Evolutionary conservation across 2,113 vertebrate species (phyloP).

Genomic region (Pelodiscus sinensis): DNA sequence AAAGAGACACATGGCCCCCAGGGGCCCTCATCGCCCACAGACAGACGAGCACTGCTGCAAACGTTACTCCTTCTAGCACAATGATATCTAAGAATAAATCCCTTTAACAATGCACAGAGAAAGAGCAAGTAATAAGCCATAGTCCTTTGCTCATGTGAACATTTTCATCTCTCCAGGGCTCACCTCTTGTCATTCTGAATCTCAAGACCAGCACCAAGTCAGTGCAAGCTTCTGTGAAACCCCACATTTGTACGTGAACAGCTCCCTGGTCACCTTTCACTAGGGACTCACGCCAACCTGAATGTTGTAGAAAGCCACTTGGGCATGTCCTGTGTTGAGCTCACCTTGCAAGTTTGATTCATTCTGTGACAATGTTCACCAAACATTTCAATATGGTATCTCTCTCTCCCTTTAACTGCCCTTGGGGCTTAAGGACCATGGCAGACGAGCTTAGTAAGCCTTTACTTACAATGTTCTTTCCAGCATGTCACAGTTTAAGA

Average conservation of each 20-base stretch:
- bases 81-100: conserved; percentile 64
- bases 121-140: conserved; percentile 33
- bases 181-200: background rate
- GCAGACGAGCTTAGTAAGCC: background rate
- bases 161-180: background rate
- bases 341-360: background rate
- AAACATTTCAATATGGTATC: background rate
- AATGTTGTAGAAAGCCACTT: rapidly evolving
- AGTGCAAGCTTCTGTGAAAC: background rate
- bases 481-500: background rate
- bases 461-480: background rate
- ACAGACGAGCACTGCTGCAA: conserved; percentile 64
- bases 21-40: conserved; percentile 74
- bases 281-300: background rate
- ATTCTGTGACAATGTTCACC: background rate
- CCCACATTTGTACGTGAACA: background rate
- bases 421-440: background rate
- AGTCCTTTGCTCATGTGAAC: conserved; percentile 49
- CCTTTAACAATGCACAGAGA: conserved; percentile 57
- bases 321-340: background rate
- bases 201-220: conserved; percentile 13
- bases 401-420: background rate
- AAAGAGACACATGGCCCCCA: conserved; percentile 74
- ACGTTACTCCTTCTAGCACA: conserved; percentile 56
- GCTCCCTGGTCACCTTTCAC: background rate